Evolutionary conservation across 2,797 vertebrate genomes (phyloP), one percentile per base, ranked within the genome.

Genomic region (Geotria australis): DNA sequence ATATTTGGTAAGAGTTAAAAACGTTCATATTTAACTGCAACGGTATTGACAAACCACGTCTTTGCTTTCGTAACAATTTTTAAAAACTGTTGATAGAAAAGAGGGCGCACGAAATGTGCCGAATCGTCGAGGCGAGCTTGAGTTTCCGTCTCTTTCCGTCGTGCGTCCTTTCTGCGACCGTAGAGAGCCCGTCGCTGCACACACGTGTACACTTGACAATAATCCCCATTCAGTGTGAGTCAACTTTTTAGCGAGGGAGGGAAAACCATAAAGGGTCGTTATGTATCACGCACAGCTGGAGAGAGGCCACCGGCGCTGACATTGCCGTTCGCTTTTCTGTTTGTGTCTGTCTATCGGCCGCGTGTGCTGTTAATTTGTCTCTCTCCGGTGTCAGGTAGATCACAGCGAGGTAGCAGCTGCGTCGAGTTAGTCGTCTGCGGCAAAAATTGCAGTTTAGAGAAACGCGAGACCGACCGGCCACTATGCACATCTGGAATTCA

Each of bases 131-230:
- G 38, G 24, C 24, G 24, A 38, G 24, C 24, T 38, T 38, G 24
- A 38, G 24, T 38, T 38, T 38, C 24, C 24, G 24, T 38, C 24
- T 24, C 38, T 38, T 38, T 38, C 24, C 24, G 24, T 38, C 24
- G 24, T 38, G 38, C 24, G 24, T 38, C 24, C 24, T 38, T 38
- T 24, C 24, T 38, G 38, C 24, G 24, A 38, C 24, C 24, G 38
- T 38, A 38, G 24, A 38, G 24, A 38, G 24, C 24, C 38, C 24
- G 24, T 67, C 63, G 60, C 61, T 65, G 67, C 69, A 66, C 61
- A 61, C 60, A 63, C 56, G 45, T 65, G 64, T 66, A 65, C 63
- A 64, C 62, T 61, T 61, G 63, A 60, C 60, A 64, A 62, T 60
- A 57, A 61, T 49, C 58, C 64, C 63, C 2, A 58, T 58, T 66